Evolutionary conservation across 2,113 vertebrate genomes (phyloP).

Genomic region (Odocoileus virginianus): DNA sequence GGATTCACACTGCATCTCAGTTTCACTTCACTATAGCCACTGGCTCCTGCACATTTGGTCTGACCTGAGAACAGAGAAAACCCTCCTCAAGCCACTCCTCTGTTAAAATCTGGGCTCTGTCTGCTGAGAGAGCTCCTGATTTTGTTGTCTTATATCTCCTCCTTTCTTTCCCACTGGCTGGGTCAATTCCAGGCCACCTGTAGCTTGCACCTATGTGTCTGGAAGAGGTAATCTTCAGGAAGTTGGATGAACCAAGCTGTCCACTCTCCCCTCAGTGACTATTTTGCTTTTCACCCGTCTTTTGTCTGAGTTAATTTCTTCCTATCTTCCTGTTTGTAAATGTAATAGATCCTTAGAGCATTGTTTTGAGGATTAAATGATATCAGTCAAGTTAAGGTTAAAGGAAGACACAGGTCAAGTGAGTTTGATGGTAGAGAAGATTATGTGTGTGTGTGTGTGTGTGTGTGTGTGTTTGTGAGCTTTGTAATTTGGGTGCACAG

Average conservation of each 20-base stretch:
- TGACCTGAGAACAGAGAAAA: neutral
- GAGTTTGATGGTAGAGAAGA: no score
- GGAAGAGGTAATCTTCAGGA: accelerated
- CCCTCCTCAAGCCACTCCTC: accelerated
- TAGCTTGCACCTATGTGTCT: accelerated
- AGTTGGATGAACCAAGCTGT: accelerated
- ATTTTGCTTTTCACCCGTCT: neutral
- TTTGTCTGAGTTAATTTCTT: neutral
- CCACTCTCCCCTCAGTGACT: accelerated
- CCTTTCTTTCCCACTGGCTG: neutral
- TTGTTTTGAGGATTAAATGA: neutral
- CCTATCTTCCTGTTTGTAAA: neutral
- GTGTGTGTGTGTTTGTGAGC: neutral
- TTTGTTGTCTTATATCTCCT: no score
- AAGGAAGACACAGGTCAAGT: neutral
- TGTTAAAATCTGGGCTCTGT: neutral
- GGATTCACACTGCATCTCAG: neutral
- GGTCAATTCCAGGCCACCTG: accelerated
- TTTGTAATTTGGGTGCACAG: neutral
- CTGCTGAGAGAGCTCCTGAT: neutral
- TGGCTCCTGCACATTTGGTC: neutral
- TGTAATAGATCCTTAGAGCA: accelerated
- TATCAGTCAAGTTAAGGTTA: neutral
- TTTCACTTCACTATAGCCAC: neutral
- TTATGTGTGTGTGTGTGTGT: neutral